These are phyloP conservation scores for Pentalonia nigronervosa DNA, from an alignment of 1,140 invertebrate species.

Conservation along the genomic window DNA sequence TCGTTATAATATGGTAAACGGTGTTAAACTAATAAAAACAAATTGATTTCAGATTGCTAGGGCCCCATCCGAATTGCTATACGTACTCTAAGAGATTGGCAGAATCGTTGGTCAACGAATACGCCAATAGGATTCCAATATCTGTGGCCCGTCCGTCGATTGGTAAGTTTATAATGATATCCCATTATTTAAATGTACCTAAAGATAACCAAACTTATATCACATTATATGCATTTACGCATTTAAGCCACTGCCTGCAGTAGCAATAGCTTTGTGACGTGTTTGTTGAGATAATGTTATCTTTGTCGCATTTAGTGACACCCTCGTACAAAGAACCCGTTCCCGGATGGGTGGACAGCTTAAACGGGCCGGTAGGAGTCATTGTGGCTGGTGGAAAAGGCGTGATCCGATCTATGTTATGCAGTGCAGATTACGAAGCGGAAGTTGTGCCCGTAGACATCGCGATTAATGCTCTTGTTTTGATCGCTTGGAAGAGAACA, in stretches of 20 bases:
- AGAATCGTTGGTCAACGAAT: constrained; percentile 65
- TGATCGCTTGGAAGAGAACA: constrained; percentile 66
- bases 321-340: constrained; percentile 64
- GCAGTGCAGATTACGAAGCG: constrained; percentile 65
- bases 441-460: constrained; percentile 75
- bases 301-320: constrained; percentile 62
- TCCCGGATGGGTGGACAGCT: constrained; percentile 75
- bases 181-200: neutral
- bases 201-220: neutral
- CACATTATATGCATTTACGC: rapidly evolving
- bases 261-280: neutral
- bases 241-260: too few species aligned
- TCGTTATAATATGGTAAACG: neutral
- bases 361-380: constrained; percentile 72
- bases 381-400: constrained; percentile 68
- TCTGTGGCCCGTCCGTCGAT: constrained; percentile 74
- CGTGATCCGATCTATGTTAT: constrained; percentile 68
- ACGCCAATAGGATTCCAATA: constrained; percentile 66
- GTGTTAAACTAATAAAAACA: neutral
- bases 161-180: constrained; percentile 68
- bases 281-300: neutral
- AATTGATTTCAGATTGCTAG: constrained; percentile 63
- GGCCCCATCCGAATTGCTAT: constrained; percentile 68
- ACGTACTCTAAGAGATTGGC: constrained; percentile 68
- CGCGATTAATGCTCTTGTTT: constrained; percentile 71